Evolutionary conservation across 2,888 invertebrate genomes (phyloP).

Genomic region (Thecocarcelia acutangulata): DNA sequence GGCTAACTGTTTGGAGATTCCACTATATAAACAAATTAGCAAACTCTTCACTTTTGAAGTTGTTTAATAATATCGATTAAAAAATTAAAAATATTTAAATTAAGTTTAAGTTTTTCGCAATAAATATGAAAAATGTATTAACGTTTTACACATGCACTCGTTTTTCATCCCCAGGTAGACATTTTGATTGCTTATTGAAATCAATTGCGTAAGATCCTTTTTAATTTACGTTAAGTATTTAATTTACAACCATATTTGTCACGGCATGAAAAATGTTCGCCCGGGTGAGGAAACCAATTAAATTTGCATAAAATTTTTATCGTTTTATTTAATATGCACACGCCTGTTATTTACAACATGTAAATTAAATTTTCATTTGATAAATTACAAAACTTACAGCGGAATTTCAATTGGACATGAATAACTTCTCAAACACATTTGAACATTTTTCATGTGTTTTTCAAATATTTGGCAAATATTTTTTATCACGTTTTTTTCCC

Average conservation of each 20-base stretch:
- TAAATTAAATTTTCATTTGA: slow-evolving; percentile 23
- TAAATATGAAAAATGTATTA: too few relatives aligned
- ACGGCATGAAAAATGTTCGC: not conserved
- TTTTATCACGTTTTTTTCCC: slow-evolving; percentile 51
- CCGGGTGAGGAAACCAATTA: slow-evolving; percentile 20
- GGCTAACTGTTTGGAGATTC: too few relatives aligned
- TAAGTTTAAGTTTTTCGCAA: too few relatives aligned
- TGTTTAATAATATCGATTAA: too few relatives aligned
- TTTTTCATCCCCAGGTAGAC: too few relatives aligned
- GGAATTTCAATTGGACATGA: slow-evolving; percentile 24
- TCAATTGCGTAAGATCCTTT: slow-evolving; percentile 1
- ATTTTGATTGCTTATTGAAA: slow-evolving; percentile 15
- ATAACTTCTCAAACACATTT: slow-evolving; percentile 37
- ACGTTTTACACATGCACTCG: too few relatives aligned
- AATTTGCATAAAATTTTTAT: slow-evolving; percentile 17
- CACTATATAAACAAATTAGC: too few relatives aligned
- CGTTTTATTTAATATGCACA: not conserved
- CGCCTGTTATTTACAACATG: not conserved
- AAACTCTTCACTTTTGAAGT: too few relatives aligned
- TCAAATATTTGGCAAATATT: slow-evolving; percentile 4
- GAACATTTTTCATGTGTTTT: slow-evolving; percentile 23
- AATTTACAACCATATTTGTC: slow-evolving; percentile 1
- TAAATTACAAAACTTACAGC: slow-evolving; percentile 12
- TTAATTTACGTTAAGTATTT: slow-evolving; percentile 12
- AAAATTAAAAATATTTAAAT: too few relatives aligned